These are phyloP conservation scores for Pseudomyrmex sp. DNA, from an alignment of 1,140 invertebrate genomes.

Conservation along the genomic window DNA sequence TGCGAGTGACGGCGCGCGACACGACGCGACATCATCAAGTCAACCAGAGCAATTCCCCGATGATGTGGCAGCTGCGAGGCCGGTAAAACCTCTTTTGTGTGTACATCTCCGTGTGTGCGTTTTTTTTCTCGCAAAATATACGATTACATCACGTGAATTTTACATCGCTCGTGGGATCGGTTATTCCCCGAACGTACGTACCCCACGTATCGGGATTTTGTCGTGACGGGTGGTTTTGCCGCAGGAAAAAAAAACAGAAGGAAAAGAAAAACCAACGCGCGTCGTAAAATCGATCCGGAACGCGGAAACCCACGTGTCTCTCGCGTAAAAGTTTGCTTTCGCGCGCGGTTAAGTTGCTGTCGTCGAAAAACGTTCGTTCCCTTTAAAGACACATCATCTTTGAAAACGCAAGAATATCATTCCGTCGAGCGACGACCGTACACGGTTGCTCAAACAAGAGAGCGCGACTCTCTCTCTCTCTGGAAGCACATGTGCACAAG, in stretches of 20 bases:
- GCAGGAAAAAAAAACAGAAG: too few relatives aligned
- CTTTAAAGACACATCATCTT: constrained; percentile 20
- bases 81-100: background rate
- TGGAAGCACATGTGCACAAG: background rate
- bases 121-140: background rate
- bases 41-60: background rate
- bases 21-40: background rate
- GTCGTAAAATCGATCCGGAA: constrained; percentile 17
- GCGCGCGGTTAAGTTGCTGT: constrained; percentile 8
- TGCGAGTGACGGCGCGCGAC: background rate
- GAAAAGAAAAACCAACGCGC: background rate
- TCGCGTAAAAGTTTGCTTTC: constrained; percentile 19
- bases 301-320: constrained; percentile 17
- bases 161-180: background rate
- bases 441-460: constrained; percentile 13
- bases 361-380: constrained; percentile 3
- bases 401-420: constrained; percentile 40
- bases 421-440: constrained; percentile 7
- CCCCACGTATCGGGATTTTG: background rate
- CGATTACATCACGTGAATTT: background rate
- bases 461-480: too few relatives aligned
- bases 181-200: background rate
- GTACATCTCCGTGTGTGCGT: too few relatives aligned
- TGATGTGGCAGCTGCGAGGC: background rate
- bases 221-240: background rate